Percentiles rank a stretch among this genome's conserved stretches.
Conservation (phyloP, 1,140 invertebrate species). For the Proctacanthus coquilletti region DNA sequence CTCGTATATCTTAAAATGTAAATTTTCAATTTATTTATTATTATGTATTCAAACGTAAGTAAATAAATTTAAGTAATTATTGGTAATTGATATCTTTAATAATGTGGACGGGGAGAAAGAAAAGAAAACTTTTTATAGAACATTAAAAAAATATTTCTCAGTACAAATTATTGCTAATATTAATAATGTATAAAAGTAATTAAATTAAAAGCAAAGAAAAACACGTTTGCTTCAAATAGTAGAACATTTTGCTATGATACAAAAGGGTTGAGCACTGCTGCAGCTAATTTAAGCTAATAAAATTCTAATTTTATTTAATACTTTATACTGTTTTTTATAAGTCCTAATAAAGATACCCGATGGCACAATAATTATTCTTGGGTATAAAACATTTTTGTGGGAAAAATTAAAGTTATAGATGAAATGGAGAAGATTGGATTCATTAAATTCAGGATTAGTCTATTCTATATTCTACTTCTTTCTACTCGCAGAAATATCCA, state of each 20-base stretch:
- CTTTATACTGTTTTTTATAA: neutral
- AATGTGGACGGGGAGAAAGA: no score
- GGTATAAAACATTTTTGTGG: neutral
- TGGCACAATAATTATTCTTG: neutral
- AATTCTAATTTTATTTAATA: neutral
- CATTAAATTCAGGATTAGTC: neutral
- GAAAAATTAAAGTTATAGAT: neutral
- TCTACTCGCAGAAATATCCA: no score
- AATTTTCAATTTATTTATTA: no score
- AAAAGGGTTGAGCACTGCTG: no score
- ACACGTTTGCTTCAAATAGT: neutral
- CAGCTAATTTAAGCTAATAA: no score
- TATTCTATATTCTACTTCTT: neutral
- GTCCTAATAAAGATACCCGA: neutral
- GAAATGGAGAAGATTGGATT: neutral
- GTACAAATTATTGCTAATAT: neutral
- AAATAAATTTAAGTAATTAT: no score
- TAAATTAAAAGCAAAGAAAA: no score
- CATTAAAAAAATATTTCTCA: neutral
- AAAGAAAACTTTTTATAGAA: no score
- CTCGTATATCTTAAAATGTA: no score
- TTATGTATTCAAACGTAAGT: no score
- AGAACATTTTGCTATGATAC: neutral
- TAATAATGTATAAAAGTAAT: neutral
- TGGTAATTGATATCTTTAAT: no score